Percentiles rank a stretch among this genome's conserved stretches.
These are phyloP conservation scores for Trichonephila clavata DNA, from an alignment of 1,140 invertebrate genomes.

Conservation along the genomic window DNA sequence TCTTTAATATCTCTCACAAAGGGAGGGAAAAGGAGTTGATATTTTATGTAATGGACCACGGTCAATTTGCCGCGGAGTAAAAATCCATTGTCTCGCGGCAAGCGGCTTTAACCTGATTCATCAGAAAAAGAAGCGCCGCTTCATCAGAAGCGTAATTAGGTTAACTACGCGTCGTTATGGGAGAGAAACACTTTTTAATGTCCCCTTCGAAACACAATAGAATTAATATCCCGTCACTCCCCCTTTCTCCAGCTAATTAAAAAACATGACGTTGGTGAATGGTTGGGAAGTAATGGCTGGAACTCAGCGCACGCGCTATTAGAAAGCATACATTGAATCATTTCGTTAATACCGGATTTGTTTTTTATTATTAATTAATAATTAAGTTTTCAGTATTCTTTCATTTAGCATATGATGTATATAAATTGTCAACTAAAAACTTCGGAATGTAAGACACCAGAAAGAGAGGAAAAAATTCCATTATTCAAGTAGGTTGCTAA, in stretches of 20 bases:
- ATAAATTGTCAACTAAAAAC: too few species aligned
- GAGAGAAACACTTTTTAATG: conserved; percentile 61
- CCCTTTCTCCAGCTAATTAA: conserved; percentile 49
- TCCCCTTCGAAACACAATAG: conserved; percentile 39
- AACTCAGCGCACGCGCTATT: not conserved
- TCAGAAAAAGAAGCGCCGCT: conserved; percentile 21
- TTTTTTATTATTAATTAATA: too few species aligned
- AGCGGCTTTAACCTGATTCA: conserved; percentile 29
- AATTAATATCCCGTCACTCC: not conserved
- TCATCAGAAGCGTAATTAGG: conserved; percentile 51
- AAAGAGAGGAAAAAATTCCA: too few species aligned
- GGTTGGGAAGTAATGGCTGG: not conserved
- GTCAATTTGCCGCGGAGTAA: not conserved
- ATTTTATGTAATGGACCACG: not conserved
- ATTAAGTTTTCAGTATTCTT: too few species aligned
- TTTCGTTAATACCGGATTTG: too few species aligned
- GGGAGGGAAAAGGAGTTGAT: not conserved
- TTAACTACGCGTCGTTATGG: conserved; percentile 44
- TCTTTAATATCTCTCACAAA: not conserved
- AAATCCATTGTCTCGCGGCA: conserved; percentile 19
- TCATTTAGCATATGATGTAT: too few species aligned
- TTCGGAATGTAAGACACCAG: too few species aligned
- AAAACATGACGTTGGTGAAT: not conserved
- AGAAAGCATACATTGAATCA: too few species aligned
- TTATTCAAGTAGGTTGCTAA: too few species aligned